Evolutionary conservation across 2,888 invertebrate species (phyloP).

Genomic region (Caenorhabditis japonica): DNA sequence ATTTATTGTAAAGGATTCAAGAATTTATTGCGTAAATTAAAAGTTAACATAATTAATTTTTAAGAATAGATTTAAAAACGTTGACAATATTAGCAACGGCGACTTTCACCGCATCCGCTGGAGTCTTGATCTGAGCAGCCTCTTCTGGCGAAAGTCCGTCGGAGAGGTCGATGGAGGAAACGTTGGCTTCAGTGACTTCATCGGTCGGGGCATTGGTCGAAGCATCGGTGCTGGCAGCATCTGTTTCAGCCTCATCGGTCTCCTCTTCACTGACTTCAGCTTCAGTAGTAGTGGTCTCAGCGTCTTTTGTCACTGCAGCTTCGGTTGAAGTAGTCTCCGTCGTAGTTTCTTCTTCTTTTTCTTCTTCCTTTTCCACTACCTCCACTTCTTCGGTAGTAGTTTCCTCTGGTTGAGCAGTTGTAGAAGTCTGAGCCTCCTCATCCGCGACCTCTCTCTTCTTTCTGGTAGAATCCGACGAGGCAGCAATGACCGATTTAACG

Average conservation of each 20-base stretch:
- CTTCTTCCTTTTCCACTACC: too few species aligned
- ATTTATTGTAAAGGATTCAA: too few species aligned
- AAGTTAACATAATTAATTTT: too few species aligned
- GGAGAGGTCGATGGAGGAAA: constrained; percentile 3
- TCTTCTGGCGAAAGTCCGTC: constrained; percentile 1
- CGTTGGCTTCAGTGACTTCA: not conserved
- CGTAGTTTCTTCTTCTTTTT: constrained; percentile 2
- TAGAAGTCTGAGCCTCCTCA: not conserved
- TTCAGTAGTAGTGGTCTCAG: constrained; percentile 1
- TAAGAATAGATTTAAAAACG: constrained; percentile 11
- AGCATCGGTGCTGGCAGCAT: not conserved
- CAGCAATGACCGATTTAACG: not conserved
- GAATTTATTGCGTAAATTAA: too few species aligned
- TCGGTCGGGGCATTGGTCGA: not conserved
- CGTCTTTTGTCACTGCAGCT: not conserved
- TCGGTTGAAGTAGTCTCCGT: not conserved
- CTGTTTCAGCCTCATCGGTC: not conserved
- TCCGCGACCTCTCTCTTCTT: constrained; percentile 29
- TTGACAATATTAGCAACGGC: constrained; percentile 9
- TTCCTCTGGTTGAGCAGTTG: not conserved
- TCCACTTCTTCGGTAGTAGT: too few species aligned
- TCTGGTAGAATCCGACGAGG: not conserved
- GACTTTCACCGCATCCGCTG: constrained; percentile 4
- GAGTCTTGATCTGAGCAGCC: constrained; percentile 3
- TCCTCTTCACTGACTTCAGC: not conserved